Evolutionary conservation across 2,113 vertebrate genomes (phyloP).

Genomic region (Porphyrio hochstetteri): DNA sequence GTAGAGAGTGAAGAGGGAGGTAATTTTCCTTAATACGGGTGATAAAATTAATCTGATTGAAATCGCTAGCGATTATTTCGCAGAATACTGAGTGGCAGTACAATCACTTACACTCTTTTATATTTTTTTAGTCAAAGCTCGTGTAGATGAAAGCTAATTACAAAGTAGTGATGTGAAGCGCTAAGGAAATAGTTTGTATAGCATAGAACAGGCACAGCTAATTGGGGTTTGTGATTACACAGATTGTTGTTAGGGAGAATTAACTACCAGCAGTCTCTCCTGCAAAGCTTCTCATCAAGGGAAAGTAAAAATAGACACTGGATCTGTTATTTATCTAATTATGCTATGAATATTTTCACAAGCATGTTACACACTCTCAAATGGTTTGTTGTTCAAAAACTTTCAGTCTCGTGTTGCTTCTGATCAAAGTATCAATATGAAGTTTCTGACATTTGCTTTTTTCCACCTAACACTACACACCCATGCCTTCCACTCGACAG

Average conservation of each 20-base stretch:
- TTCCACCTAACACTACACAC: background rate
- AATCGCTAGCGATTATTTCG: constrained; percentile 94
- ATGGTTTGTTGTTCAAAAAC: constrained; percentile 81
- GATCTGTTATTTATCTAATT: constrained; percentile 91
- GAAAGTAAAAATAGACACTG: constrained; percentile 88
- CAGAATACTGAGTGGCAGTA: constrained; percentile 89
- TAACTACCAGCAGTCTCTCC: constrained; percentile 95
- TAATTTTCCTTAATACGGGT: constrained; percentile 93
- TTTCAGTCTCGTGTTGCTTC: constrained; percentile 66
- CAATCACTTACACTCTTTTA: constrained; percentile 95
- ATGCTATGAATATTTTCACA: constrained; percentile 85
- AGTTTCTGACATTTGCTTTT: constrained; percentile 48
- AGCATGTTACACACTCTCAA: constrained; percentile 79
- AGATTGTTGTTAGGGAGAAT: constrained; percentile 97
- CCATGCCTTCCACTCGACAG: background rate
- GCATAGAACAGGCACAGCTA: constrained; percentile 90
- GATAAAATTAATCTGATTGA: constrained; percentile 99
- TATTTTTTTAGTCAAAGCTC: constrained; percentile 90
- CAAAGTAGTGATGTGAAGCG: constrained; percentile 89
- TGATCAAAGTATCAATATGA: constrained; percentile 71
- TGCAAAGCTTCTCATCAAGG: constrained; percentile 92
- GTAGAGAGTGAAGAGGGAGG: constrained; percentile 87
- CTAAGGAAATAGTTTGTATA: constrained; percentile 92
- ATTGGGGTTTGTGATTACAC: constrained; percentile 99
- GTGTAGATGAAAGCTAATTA: constrained; percentile 99